Evolutionary conservation across 2,113 vertebrate genomes (phyloP).

Genomic region (Notothenia coriiceps): DNA sequence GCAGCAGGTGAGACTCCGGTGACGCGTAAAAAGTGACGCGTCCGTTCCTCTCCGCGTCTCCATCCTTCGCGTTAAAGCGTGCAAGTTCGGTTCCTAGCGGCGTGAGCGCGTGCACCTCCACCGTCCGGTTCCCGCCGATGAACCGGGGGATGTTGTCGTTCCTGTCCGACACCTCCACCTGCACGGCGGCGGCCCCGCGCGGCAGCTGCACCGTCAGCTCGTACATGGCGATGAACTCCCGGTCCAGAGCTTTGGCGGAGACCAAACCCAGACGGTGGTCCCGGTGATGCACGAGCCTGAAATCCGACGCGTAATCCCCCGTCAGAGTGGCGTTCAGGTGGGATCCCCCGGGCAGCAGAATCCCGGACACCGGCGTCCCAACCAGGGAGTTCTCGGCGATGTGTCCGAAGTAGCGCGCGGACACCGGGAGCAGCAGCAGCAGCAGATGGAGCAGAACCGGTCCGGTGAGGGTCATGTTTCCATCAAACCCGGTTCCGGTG

Average conservation of each 20-base stretch:
- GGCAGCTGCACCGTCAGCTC: constrained; percentile 68
- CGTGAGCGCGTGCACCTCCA: constrained; percentile 76
- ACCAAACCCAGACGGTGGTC: constrained; percentile 60
- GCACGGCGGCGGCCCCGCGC: constrained; percentile 66
- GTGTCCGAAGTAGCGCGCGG: constrained; percentile 64
- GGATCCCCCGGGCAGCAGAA: constrained; percentile 56
- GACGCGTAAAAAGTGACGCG: constrained; percentile 74
- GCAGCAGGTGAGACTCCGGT: constrained; percentile 72
- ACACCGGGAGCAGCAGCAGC: constrained; percentile 54
- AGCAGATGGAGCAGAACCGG: constrained; percentile 41
- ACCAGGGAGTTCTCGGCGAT: constrained; percentile 78
- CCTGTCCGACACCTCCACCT: constrained; percentile 79
- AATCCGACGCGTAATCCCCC: constrained; percentile 76
- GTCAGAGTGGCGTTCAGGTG: constrained; percentile 54
- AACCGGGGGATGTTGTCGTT: constrained; percentile 84
- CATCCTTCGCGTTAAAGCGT: constrained; percentile 77
- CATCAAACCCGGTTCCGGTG: constrained; percentile 57
- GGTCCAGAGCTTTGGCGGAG: constrained; percentile 81
- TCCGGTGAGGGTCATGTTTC: constrained; percentile 76
- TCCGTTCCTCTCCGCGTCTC: constrained; percentile 78
- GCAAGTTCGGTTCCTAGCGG: constrained; percentile 77
- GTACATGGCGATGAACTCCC: constrained; percentile 81
- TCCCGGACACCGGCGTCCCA: constrained; percentile 76
- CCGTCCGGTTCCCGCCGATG: constrained; percentile 50
- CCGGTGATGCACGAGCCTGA: constrained; percentile 63